These are phyloP conservation scores for Cyclina sinensis DNA, from an alignment of 1,140 invertebrate genomes.

Conservation along the genomic window DNA sequence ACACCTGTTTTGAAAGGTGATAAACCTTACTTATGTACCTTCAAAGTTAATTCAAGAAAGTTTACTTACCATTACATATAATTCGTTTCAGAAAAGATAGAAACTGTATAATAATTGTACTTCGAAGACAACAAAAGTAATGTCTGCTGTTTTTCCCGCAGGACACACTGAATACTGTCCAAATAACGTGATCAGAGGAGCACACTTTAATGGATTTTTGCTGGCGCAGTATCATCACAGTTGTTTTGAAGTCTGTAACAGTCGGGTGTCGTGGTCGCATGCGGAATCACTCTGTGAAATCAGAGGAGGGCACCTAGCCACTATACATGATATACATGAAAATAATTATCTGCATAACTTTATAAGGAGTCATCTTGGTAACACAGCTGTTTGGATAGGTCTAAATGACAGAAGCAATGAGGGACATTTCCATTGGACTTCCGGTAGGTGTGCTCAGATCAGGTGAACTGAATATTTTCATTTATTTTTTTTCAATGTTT, in stretches of 20 bases:
- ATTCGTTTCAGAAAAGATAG: too few relatives aligned
- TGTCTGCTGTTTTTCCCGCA: too few relatives aligned
- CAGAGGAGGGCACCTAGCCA: background rate
- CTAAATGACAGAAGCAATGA: background rate
- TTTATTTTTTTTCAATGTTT: too few relatives aligned
- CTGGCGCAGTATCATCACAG: background rate
- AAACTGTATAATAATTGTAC: too few relatives aligned
- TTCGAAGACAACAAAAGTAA: too few relatives aligned
- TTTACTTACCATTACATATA: too few relatives aligned
- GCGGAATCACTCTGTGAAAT: background rate
- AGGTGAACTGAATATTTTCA: too few relatives aligned
- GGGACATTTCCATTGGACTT: slow-evolving; percentile 3
- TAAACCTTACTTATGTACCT: too few relatives aligned
- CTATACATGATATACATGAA: background rate
- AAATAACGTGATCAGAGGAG: background rate
- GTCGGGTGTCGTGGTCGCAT: background rate
- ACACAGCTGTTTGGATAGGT: slow-evolving; percentile 8
- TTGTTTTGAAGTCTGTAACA: background rate
- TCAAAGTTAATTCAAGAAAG: too few relatives aligned
- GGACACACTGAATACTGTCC: slow-evolving; percentile 1
- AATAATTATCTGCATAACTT: background rate
- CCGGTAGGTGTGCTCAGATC: background rate
- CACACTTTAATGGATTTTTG: background rate
- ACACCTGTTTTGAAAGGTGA: too few relatives aligned
- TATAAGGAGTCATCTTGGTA: background rate